Percentiles rank a stretch among this genome's conserved stretches.
These are phyloP conservation scores for Drosophila fulvimacula DNA, from an alignment of 2,888 invertebrate genomes.

Conservation along the genomic window DNA sequence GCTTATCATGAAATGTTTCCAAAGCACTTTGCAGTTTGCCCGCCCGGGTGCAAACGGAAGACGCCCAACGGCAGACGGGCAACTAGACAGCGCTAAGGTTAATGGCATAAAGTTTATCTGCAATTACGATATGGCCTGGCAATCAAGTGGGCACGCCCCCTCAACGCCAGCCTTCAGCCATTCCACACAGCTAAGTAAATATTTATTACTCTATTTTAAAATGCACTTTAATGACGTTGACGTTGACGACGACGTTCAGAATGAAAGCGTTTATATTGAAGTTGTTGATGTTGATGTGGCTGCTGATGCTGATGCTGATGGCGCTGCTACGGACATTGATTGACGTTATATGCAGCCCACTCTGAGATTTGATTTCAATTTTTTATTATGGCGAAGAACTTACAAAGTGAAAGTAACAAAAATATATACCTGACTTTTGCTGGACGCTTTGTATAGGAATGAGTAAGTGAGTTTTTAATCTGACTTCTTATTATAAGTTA, in stretches of 20 bases:
- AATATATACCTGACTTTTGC: no score
- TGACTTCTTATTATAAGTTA: no score
- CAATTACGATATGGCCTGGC: slow-evolving; percentile 74
- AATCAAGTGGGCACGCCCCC: slow-evolving; percentile 42
- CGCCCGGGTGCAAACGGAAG: slow-evolving; percentile 7
- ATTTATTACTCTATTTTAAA: slow-evolving; percentile 74
- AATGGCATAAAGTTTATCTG: slow-evolving; percentile 80
- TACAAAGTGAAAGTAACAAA: neutral
- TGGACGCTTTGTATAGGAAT: no score
- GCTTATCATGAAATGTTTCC: slow-evolving; percentile 69
- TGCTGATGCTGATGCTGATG: slow-evolving; percentile 17
- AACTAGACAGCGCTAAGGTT: slow-evolving; percentile 71
- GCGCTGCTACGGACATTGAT: slow-evolving; percentile 39
- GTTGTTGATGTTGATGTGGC: neutral
- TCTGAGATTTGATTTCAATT: slow-evolving; percentile 20
- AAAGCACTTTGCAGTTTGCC: slow-evolving; percentile 69
- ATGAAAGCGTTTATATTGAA: slow-evolving; percentile 22
- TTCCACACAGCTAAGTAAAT: slow-evolving; percentile 56
- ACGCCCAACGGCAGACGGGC: slow-evolving; percentile 17
- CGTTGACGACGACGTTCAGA: slow-evolving; percentile 19
- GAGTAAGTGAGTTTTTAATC: no score
- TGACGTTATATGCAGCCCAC: slow-evolving; percentile 25
- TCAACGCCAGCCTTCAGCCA: slow-evolving; percentile 8
- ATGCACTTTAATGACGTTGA: slow-evolving; percentile 67
- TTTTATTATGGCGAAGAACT: neutral